Conservation (phyloP, 2,113 vertebrate genomes). For the Podilymbus podiceps region DNA sequence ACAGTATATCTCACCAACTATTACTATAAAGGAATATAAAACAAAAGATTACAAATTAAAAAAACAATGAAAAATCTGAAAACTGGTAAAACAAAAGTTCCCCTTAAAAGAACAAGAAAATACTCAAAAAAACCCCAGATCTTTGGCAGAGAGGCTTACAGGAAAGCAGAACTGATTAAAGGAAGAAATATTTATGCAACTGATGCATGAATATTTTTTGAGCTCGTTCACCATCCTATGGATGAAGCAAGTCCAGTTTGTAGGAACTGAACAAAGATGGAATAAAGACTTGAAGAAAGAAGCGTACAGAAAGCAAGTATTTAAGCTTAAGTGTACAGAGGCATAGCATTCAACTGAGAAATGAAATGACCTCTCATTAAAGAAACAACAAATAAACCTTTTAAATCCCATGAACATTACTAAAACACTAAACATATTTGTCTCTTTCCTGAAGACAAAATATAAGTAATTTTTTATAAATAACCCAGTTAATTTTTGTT, state of each 20-base stretch:
- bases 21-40: background rate
- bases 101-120: background rate
- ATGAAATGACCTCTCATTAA: background rate
- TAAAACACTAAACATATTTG: background rate
- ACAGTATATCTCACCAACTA: background rate
- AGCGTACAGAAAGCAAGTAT: background rate
- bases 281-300: background rate
- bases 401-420: background rate
- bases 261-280: background rate
- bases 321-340: background rate
- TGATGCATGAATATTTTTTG: background rate
- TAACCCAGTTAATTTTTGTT: background rate
- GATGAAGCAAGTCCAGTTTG: background rate
- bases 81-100: background rate
- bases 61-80: background rate
- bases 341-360: background rate
- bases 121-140: background rate
- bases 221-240: background rate
- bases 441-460: background rate
- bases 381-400: background rate
- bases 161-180: background rate
- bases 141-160: background rate
- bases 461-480: background rate
- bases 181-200: background rate
- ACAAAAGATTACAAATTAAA: background rate